Evolutionary conservation across 2,888 invertebrate species (phyloP).

Genomic region (Gerosis bhagava): DNA sequence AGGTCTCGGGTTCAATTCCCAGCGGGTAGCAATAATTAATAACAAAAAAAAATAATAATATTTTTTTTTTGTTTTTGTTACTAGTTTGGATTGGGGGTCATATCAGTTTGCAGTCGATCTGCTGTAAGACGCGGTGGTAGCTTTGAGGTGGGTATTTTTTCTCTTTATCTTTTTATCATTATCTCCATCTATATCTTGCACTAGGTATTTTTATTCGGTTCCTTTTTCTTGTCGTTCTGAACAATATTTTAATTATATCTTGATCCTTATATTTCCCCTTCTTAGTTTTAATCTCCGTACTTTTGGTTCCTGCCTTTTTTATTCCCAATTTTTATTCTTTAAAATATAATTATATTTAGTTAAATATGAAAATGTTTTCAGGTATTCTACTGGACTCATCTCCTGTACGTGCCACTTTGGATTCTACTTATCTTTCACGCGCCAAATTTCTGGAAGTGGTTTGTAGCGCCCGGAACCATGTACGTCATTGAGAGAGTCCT

Average conservation of each 20-base stretch:
- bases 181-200: too few species aligned
- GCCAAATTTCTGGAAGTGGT: constrained; percentile 98
- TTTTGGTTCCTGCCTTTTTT: too few species aligned
- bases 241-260: too few species aligned
- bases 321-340: too few species aligned
- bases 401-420: constrained; percentile 95
- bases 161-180: too few species aligned
- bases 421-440: constrained; percentile 92
- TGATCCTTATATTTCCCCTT: too few species aligned
- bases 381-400: constrained; percentile 97
- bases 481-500: constrained; percentile 90
- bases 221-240: not conserved
- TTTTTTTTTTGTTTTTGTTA: too few species aligned
- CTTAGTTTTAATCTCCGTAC: too few species aligned
- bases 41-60: too few species aligned
- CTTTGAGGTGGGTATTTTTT: constrained; percentile 93
- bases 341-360: too few species aligned
- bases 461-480: constrained; percentile 90
- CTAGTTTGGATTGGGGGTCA: constrained; percentile 88
- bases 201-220: not conserved
- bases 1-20: too few species aligned
- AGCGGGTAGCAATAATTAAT: too few species aligned
- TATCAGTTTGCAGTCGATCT: constrained; percentile 93
- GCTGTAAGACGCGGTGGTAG: constrained; percentile 93
- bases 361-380: constrained; percentile 47